Evolutionary conservation across 1,140 invertebrate species (phyloP).

Genomic region (Musca domestica): DNA sequence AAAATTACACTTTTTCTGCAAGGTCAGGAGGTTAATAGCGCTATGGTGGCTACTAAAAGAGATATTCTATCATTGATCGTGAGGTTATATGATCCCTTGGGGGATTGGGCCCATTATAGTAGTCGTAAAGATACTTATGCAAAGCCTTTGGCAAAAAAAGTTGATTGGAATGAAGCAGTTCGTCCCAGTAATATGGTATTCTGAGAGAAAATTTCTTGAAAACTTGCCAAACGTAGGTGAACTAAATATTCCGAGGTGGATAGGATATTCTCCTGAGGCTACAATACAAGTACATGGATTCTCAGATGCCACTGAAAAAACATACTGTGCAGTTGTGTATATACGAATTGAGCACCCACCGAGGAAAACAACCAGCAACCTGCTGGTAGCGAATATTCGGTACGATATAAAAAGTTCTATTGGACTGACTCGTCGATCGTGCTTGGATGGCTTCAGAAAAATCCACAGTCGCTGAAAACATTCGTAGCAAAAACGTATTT

Average conservation of each 20-base stretch:
- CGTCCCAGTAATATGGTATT: not conserved
- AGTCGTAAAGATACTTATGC: no score
- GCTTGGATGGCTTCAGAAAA: no score
- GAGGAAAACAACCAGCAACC: not conserved
- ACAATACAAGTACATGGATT: not conserved
- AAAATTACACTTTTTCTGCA: no score
- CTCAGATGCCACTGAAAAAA: not conserved
- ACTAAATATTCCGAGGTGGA: not conserved
- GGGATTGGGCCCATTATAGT: not conserved
- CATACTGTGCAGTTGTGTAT: not conserved
- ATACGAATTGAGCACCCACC: not conserved
- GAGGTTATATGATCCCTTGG: not conserved
- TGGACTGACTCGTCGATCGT: no score
- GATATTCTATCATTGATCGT: not conserved
- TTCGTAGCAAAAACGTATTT: conserved; percentile 30
- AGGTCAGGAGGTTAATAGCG: not conserved
- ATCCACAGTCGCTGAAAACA: conserved; percentile 35
- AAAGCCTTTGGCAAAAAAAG: no score
- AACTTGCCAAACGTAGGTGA: not conserved
- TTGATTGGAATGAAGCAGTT: no score
- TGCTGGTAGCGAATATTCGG: not conserved
- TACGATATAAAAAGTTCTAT: not conserved
- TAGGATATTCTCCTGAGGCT: not conserved
- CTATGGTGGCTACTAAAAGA: not conserved
- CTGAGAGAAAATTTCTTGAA: not conserved